Conservation (phyloP, 2,888 invertebrate species). For the Diadegma fenestrale region DNA sequence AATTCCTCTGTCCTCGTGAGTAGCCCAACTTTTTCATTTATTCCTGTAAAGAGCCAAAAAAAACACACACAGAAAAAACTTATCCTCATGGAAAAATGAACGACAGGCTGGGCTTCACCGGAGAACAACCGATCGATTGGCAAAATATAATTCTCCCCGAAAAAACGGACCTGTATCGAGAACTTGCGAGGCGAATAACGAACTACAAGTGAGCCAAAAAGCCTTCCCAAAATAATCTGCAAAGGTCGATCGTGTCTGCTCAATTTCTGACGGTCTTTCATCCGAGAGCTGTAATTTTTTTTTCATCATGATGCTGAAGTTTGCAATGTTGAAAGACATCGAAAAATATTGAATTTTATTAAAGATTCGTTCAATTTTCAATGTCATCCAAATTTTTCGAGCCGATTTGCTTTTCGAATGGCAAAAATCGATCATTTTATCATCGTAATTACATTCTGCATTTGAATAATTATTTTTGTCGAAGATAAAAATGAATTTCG, state of each 20-base stretch:
- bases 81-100: background rate
- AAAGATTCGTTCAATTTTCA: too few species aligned
- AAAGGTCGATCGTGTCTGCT: background rate
- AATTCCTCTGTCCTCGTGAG: constrained; percentile 81
- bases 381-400: too few species aligned
- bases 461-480: too few species aligned
- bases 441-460: too few species aligned
- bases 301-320: too few species aligned
- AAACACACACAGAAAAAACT: background rate
- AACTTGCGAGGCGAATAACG: constrained; percentile 88
- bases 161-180: constrained; percentile 89
- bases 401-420: too few species aligned
- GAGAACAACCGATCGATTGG: constrained; percentile 88
- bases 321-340: too few species aligned
- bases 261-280: background rate
- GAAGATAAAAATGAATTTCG: too few species aligned
- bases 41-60: background rate
- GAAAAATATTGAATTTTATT: too few species aligned
- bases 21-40: constrained; percentile 14
- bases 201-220: constrained; percentile 87
- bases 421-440: too few species aligned
- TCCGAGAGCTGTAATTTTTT: background rate
- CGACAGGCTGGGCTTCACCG: constrained; percentile 87
- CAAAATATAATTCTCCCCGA: constrained; percentile 88
- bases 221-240: background rate